These are phyloP conservation scores for Drosophila basisetae DNA, from an alignment of 2,888 invertebrate species.

Conservation along the genomic window DNA sequence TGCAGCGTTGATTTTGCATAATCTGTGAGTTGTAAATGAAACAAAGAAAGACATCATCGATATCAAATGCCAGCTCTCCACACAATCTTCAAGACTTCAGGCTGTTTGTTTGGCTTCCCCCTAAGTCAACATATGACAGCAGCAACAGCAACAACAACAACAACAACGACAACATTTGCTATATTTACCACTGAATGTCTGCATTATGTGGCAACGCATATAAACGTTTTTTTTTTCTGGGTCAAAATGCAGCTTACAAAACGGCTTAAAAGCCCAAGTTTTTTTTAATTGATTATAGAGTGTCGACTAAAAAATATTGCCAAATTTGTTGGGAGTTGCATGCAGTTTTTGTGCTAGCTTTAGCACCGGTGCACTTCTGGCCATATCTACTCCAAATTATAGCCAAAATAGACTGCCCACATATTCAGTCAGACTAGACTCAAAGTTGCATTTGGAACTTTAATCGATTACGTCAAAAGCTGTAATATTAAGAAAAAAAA, in stretches of 20 bases:
- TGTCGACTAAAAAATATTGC: conserved; percentile 37
- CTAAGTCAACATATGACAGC: conserved; percentile 23
- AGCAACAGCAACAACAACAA: conserved; percentile 15
- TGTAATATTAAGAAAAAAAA: not conserved
- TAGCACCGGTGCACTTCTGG: conserved; percentile 16
- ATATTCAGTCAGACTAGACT: not conserved
- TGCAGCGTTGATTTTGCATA: conserved; percentile 73
- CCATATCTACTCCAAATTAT: conserved; percentile 21
- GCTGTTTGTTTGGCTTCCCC: conserved; percentile 65
- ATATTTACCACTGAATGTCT: conserved; percentile 23
- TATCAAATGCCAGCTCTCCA: conserved; percentile 70
- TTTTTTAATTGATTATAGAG: conserved; percentile 56
- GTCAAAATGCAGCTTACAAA: conserved; percentile 44
- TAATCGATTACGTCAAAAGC: conserved; percentile 8
- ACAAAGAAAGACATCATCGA: conserved; percentile 81
- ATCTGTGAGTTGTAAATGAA: conserved; percentile 68
- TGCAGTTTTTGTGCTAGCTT: not conserved
- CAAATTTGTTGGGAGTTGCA: conserved; percentile 20
- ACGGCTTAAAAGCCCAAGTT: conserved; percentile 22
- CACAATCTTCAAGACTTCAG: conserved; percentile 11
- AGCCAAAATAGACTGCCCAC: conserved; percentile 1
- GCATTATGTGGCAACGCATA: conserved; percentile 31
- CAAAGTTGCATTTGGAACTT: conserved; percentile 7
- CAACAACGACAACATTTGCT: conserved; percentile 6
- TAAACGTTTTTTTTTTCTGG: conserved; percentile 29